A percentile compares a stretch with the other conserved stretches of the same genome.
phyloP scores from a whole-genome alignment of 1,140 invertebrate genomes.

The Orussus abietinus region DNA sequence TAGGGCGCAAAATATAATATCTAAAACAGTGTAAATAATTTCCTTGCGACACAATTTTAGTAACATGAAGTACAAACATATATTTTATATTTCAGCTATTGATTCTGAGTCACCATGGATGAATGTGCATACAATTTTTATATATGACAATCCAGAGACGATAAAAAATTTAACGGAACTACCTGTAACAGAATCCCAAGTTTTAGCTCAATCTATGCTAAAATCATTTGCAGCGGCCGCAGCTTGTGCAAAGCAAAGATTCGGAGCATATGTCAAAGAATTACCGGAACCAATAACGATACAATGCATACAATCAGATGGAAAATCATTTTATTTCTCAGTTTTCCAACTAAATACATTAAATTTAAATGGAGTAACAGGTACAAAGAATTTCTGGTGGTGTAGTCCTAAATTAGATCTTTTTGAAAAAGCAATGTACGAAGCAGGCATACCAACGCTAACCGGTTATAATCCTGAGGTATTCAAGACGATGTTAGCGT shows the following conservation, averaged over 20 bases:
- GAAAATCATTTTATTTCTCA: constrained; percentile 72
- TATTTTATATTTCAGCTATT: constrained; percentile 56
- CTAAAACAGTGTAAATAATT: constrained; percentile 11
- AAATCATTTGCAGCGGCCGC: constrained; percentile 70
- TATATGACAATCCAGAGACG: constrained; percentile 61
- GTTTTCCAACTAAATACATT: constrained; percentile 84
- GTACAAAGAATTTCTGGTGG: constrained; percentile 79
- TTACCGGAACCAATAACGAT: constrained; percentile 74
- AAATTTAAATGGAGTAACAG: constrained; percentile 58
- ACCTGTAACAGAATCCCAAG: constrained; percentile 62
- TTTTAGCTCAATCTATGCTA: constrained; percentile 63
- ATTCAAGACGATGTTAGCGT: constrained; percentile 70
- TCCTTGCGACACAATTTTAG: constrained; percentile 2
- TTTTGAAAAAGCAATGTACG: constrained; percentile 65
- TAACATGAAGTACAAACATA: neutral
- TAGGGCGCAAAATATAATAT: too few species aligned
- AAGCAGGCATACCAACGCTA: constrained; percentile 61
- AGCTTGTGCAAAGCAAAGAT: constrained; percentile 65
- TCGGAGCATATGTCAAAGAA: constrained; percentile 64
- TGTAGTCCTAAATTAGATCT: constrained; percentile 61
- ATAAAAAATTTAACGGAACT: constrained; percentile 67
- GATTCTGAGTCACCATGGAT: constrained; percentile 44
- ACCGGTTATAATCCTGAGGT: constrained; percentile 74
- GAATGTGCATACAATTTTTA: constrained; percentile 69
- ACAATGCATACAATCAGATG: constrained; percentile 76